These are phyloP conservation scores for Hybos culiciformis DNA, from an alignment of 2,888 invertebrate species.

Conservation along the genomic window DNA sequence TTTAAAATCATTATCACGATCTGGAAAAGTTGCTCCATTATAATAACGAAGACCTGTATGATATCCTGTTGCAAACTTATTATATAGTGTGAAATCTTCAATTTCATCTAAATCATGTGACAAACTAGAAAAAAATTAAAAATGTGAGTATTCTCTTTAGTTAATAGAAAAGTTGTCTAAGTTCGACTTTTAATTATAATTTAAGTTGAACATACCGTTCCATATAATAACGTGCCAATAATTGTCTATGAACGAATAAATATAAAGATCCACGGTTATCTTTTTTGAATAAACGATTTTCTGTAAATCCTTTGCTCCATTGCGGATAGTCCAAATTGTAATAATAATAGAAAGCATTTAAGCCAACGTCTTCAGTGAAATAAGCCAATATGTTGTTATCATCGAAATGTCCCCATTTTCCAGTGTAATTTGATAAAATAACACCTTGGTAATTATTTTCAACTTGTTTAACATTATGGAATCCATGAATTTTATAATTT, in stretches of 20 bases:
- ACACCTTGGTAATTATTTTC: conserved; percentile 41
- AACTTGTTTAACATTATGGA: conserved; percentile 37
- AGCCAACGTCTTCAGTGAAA: conserved; percentile 63
- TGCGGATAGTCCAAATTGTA: conserved; percentile 53
- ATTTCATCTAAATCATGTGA: conserved; percentile 56
- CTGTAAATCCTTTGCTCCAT: conserved; percentile 46
- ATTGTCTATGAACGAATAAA: conserved; percentile 37
- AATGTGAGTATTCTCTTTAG: too few relatives aligned
- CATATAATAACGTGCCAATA: conserved; percentile 38
- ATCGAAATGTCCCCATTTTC: conserved; percentile 42
- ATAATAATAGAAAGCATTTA: conserved; percentile 58
- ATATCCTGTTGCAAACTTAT: conserved; percentile 45
- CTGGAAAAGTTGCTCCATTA: conserved; percentile 53
- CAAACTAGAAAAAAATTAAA: too few relatives aligned
- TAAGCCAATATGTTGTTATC: conserved; percentile 51
- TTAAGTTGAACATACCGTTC: too few relatives aligned
- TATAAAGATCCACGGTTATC: conserved; percentile 37
- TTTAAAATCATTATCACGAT: conserved; percentile 43
- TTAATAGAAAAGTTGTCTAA: too few relatives aligned
- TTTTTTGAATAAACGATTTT: conserved; percentile 21
- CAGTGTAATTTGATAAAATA: conserved; percentile 55
- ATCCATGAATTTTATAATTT: conserved; percentile 43
- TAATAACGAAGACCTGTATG: conserved; percentile 47
- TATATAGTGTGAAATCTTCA: conserved; percentile 41
- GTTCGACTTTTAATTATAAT: too few relatives aligned